These are phyloP conservation scores for Malachius bipustulatus DNA, from an alignment of 2,888 invertebrate genomes.

Conservation along the genomic window DNA sequence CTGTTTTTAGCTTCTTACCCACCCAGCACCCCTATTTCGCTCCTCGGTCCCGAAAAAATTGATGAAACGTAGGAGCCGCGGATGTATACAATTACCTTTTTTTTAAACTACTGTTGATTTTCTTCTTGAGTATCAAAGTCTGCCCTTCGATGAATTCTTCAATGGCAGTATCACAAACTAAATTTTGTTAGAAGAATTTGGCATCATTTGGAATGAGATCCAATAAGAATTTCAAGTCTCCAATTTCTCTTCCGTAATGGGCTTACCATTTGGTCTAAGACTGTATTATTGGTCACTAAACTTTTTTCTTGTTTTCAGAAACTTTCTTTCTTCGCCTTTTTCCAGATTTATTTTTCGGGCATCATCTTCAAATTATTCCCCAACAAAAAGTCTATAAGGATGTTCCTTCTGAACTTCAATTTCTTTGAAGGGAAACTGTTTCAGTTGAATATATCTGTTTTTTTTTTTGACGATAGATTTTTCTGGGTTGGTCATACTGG, in stretches of 20 bases:
- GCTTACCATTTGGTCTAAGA: constrained; percentile 6
- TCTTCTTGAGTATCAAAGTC: too few species aligned
- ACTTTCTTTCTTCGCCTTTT: neutral
- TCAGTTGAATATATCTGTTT: neutral
- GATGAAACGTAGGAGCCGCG: too few species aligned
- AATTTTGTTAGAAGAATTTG: too few species aligned
- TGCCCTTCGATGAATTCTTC: too few species aligned
- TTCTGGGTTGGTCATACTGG: neutral
- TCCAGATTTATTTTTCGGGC: neutral
- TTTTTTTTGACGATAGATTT: constrained; percentile 5
- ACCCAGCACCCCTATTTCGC: too few species aligned
- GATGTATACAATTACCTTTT: too few species aligned
- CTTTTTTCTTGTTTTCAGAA: neutral
- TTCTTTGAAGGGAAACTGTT: constrained; percentile 1
- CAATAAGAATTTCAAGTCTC: constrained; percentile 1
- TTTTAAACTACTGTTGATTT: too few species aligned
- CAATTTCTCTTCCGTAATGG: constrained; percentile 5
- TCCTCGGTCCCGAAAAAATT: too few species aligned
- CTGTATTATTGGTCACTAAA: neutral
- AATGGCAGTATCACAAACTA: too few species aligned
- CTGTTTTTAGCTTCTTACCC: too few species aligned
- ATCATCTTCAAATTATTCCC: constrained; percentile 2
- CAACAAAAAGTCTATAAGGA: constrained; percentile 4
- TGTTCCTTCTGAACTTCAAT: constrained; percentile 5
- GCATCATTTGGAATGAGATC: constrained; percentile 3